Evolutionary conservation across 2,113 vertebrate genomes (phyloP).

Genomic region (Pangasianodon gigas): DNA sequence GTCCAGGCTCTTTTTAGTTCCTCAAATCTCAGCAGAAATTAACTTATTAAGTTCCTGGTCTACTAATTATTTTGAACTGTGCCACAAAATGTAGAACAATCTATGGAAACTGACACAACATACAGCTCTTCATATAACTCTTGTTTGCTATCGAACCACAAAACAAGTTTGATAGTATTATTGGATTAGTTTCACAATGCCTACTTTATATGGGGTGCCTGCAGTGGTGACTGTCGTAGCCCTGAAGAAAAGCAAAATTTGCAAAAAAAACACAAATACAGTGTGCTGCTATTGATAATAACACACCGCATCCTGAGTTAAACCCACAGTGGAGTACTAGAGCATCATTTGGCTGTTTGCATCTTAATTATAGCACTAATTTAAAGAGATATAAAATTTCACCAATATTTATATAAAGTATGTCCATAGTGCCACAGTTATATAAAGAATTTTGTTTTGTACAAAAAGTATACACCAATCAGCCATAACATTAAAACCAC

Average conservation of each 20-base stretch:
- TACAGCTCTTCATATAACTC: not conserved
- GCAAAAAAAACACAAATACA: not conserved
- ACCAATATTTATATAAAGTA: not conserved
- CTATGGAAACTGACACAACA: not conserved
- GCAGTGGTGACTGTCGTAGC: no score
- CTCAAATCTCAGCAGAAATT: not conserved
- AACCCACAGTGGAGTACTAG: not conserved
- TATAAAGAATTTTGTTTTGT: not conserved
- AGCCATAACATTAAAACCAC: no score
- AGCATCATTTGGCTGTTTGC: not conserved
- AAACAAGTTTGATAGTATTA: not conserved
- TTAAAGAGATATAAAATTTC: not conserved
- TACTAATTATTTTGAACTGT: not conserved
- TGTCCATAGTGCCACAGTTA: not conserved
- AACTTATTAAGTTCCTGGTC: not conserved
- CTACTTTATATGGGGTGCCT: not conserved
- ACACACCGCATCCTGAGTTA: not conserved
- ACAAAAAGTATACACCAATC: no score
- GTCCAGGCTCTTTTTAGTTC: not conserved
- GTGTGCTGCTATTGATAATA: not conserved
- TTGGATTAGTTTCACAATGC: not conserved
- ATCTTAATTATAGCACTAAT: not conserved
- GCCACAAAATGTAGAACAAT: not conserved
- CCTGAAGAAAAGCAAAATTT: not conserved
- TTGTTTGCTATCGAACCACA: not conserved